Evolutionary conservation across 1,140 invertebrate genomes (phyloP).

Genomic region (Bombus confusus): DNA sequence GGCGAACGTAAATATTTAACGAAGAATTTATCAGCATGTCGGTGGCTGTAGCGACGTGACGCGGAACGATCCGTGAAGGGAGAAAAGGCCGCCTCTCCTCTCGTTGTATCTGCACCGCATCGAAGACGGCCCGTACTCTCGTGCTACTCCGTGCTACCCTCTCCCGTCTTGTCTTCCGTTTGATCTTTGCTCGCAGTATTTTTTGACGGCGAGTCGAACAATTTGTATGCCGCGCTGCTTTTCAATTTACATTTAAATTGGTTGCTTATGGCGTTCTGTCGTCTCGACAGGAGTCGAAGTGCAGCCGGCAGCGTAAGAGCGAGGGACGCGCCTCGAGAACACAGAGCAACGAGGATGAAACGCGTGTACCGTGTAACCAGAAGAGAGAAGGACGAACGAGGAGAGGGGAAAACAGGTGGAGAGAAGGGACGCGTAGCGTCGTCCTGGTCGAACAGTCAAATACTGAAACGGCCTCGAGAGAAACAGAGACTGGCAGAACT

Average conservation of each 20-base stretch:
- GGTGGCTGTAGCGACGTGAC: neutral
- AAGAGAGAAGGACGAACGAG: neutral
- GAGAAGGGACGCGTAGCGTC: neutral
- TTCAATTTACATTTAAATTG: constrained; percentile 84
- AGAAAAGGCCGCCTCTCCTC: constrained; percentile 29
- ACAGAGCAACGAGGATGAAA: neutral
- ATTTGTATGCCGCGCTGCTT: constrained; percentile 83
- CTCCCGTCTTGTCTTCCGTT: constrained; percentile 77
- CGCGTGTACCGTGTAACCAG: neutral
- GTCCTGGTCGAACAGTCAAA: constrained; percentile 67
- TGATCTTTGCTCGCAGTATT: constrained; percentile 82
- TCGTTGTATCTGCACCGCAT: constrained; percentile 54
- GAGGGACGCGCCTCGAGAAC: constrained; percentile 14
- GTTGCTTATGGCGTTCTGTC: constrained; percentile 83
- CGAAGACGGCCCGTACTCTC: neutral
- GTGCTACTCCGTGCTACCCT: constrained; percentile 54
- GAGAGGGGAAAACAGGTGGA: neutral
- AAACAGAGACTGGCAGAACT: constrained; percentile 54
- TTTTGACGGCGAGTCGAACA: constrained; percentile 83
- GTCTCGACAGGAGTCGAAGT: constrained; percentile 81
- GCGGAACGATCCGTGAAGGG: constrained; percentile 28
- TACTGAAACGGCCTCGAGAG: constrained; percentile 64
- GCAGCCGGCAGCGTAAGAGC: constrained; percentile 54
- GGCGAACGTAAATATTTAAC: constrained; percentile 62
- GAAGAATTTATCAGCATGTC: constrained; percentile 59